phyloP scores from a whole-genome alignment of 2,797 vertebrate genomes.

The Menidia menidia region DNA sequence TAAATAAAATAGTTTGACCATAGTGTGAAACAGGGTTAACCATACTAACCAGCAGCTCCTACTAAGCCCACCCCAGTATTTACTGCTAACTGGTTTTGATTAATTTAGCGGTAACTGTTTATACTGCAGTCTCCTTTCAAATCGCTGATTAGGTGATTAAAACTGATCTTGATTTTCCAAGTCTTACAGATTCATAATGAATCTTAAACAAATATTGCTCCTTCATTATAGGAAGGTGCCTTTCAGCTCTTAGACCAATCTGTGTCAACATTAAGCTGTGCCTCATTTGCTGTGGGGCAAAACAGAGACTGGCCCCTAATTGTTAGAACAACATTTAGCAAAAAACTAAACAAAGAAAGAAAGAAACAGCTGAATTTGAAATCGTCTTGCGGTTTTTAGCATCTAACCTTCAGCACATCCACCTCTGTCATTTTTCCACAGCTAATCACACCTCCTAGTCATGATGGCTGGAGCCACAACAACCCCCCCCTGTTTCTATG shows the following conservation, averaged over 20 bases:
- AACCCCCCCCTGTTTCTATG: constrained; percentile 4
- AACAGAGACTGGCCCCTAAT: constrained; percentile 56
- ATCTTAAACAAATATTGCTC: constrained; percentile 59
- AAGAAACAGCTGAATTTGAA: constrained; percentile 40
- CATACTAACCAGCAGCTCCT: constrained; percentile 45
- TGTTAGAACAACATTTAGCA: constrained; percentile 38
- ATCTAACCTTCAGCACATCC: constrained; percentile 6
- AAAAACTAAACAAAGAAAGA: constrained; percentile 10
- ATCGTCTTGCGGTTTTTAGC: constrained; percentile 19
- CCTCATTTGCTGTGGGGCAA: constrained; percentile 50
- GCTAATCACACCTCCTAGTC: constrained; percentile 14
- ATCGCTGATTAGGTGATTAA: constrained; percentile 34
- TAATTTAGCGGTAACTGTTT: too few species aligned
- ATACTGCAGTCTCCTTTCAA: too few species aligned
- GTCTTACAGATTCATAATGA: constrained; percentile 45
- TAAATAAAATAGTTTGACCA: constrained; percentile 8
- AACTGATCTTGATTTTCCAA: constrained; percentile 56
- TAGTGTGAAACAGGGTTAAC: constrained; percentile 37
- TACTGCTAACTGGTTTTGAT: constrained; percentile 18
- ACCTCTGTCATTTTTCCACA: constrained; percentile 13
- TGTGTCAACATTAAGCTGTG: constrained; percentile 42
- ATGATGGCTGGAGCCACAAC: constrained; percentile 32
- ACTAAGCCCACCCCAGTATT: constrained; percentile 29
- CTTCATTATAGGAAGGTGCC: constrained; percentile 8
- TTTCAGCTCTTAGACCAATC: constrained; percentile 49